A percentile compares a stretch with the other conserved stretches of the same genome.
Evolutionary conservation across 2,113 vertebrate species (phyloP).

Genomic region (Myanophis thanlyinensis): DNA sequence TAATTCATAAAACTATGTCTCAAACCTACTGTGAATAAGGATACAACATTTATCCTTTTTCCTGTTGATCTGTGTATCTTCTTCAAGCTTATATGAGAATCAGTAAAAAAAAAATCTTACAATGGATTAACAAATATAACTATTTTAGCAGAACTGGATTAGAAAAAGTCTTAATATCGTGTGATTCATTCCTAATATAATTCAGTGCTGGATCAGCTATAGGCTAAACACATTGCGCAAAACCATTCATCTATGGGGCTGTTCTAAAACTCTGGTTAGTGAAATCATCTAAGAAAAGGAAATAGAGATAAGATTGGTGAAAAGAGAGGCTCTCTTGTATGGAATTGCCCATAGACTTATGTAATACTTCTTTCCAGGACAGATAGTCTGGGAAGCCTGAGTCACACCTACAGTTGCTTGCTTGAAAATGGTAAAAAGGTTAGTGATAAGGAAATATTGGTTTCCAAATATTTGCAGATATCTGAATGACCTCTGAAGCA

Average conservation of each 20-base stretch:
- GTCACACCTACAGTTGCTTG: background rate
- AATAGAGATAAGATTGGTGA: background rate
- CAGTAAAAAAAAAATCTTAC: constrained; percentile 9
- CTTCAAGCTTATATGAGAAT: background rate
- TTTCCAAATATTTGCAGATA: background rate
- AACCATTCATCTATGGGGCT: background rate
- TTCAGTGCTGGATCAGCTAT: background rate
- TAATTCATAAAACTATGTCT: constrained; percentile 9
- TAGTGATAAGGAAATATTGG: background rate
- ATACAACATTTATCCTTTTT: background rate
- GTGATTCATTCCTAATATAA: background rate
- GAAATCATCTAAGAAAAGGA: background rate
- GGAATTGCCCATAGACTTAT: background rate
- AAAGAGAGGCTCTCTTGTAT: background rate
- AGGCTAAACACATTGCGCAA: background rate
- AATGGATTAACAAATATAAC: constrained; percentile 1
- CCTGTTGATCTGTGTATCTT: constrained; percentile 1
- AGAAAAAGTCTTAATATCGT: background rate
- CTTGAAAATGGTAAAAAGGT: background rate
- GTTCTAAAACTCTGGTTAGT: background rate
- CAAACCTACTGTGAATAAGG: background rate
- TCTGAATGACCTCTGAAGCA: background rate
- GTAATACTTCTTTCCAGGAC: background rate
- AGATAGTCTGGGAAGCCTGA: background rate
- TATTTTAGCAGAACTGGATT: background rate